Conservation (phyloP, 2,797 vertebrate genomes). For the Pantherophis alleghaniensis region DNA sequence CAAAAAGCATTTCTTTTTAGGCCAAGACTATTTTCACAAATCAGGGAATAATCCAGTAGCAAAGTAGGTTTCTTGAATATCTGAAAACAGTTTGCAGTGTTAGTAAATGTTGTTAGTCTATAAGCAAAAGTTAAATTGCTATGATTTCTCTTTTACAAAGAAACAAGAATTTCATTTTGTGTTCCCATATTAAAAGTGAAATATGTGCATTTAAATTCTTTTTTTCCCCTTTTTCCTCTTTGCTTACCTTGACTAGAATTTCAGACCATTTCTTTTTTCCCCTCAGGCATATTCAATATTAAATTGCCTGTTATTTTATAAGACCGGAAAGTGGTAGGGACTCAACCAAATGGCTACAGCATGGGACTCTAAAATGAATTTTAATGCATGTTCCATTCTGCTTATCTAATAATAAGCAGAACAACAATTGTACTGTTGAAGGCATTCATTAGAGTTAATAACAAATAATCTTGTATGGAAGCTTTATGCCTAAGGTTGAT, state of each 20-base stretch:
- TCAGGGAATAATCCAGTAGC: not conserved
- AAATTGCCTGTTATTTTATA: constrained; percentile 39
- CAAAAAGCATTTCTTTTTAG: not conserved
- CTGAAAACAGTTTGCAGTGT: not conserved
- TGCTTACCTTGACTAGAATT: not conserved
- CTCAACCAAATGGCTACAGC: constrained; percentile 56
- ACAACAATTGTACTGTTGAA: constrained; percentile 50
- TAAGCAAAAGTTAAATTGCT: not conserved
- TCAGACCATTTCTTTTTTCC: constrained; percentile 45
- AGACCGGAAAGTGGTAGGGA: constrained; percentile 38
- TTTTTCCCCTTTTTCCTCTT: not conserved
- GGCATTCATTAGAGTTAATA: constrained; percentile 65
- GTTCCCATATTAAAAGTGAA: not conserved
- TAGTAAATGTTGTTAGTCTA: not conserved
- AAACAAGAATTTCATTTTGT: not conserved
- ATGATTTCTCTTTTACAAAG: not conserved
- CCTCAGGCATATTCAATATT: constrained; percentile 34
- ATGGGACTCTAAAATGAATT: constrained; percentile 58
- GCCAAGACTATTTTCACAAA: not conserved
- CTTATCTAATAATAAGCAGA: constrained; percentile 65
- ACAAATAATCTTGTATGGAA: constrained; percentile 59
- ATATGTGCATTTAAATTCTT: constrained; percentile 28
- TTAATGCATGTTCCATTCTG: constrained; percentile 53
- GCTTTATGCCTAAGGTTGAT: constrained; percentile 49
- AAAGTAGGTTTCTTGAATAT: not conserved